phyloP scores from a whole-genome alignment of 2,888 invertebrate genomes.

The Eugnorisma glareosa region DNA sequence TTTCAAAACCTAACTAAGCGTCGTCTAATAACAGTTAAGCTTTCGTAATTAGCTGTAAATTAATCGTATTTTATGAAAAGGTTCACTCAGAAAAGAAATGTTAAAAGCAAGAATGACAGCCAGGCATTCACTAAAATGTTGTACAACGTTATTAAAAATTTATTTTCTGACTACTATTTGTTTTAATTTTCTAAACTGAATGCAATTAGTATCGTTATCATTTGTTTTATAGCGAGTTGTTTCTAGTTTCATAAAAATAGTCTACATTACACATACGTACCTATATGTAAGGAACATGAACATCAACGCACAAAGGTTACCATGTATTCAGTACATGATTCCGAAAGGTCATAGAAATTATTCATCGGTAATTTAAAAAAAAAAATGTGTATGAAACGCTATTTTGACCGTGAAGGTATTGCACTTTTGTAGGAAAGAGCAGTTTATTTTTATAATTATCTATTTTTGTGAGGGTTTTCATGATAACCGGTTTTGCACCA shows the following conservation, averaged over 20 bases:
- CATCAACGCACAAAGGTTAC: no score
- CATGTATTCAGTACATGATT: no score
- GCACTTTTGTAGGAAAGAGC: no score
- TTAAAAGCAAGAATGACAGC: constrained; percentile 6
- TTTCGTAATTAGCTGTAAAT: constrained; percentile 51
- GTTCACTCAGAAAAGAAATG: constrained; percentile 23
- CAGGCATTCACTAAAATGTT: constrained; percentile 6
- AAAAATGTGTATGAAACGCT: no score
- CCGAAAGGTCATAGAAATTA: no score
- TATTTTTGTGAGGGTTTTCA: no score
- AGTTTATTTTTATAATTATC: no score
- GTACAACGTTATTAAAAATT: constrained; percentile 19
- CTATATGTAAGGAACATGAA: background rate
- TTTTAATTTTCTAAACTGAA: constrained; percentile 18
- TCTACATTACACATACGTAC: background rate
- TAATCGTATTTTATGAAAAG: constrained; percentile 39
- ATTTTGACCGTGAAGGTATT: no score
- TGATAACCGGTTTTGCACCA: background rate
- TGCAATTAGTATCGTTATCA: background rate
- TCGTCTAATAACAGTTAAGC: constrained; percentile 33
- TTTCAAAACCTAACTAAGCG: constrained; percentile 27
- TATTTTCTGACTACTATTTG: constrained; percentile 1
- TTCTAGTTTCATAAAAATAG: no score
- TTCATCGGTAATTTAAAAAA: no score
- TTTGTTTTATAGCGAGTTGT: background rate